Evolutionary conservation across 1,140 invertebrate species (phyloP), one percentile per base, ranked within the genome.

Genomic region (Euura lappo): DNA sequence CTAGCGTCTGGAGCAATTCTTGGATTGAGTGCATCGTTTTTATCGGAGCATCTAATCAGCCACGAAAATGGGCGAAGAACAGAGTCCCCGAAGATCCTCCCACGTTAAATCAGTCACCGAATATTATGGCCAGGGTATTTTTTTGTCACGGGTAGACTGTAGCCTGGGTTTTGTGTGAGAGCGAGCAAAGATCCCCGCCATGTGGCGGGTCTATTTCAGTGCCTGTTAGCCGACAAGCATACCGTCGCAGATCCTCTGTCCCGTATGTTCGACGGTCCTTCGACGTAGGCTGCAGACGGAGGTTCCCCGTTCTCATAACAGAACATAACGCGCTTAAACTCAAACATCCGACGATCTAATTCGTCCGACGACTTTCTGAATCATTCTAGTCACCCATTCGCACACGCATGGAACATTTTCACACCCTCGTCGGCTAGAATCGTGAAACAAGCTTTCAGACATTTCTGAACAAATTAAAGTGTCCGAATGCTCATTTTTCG

Each of bases 121-220:
- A 8, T n/a, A 60, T 60, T 60, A 60, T 60, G 13, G 8, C 51
- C 51, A 28, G 51, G 51, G 51, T 3, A 60, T 60, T 60, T 60
- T 51, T 60, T 60, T 60, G 51, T 60, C 51, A 60, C 51, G 51
- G 51, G 51, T 60, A 60, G 51, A 60, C 51, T 60, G 51, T 60
- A 60, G 51, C 51, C 13, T 60, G 6, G 51, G 8, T 60, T 60
- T 3, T 3, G 51, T 60, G 13, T 60, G 51, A 60, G 51, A 60
- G 51, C 51, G 51, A 60, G 75, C 77, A 81, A 82, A 81, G 79
- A 84, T 80, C 85, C 83, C 84, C 83, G 84, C 83, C 85, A 86
- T 84, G 82, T 84, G 84, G 78, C 80, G 77, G 69, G 68, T 85
- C 83, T 86, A 85, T 86, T 85, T 86, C 83, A 82, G 84, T 84